phyloP scores from a whole-genome alignment of 2,113 vertebrate genomes.

The Lophotis ruficrista region DNA sequence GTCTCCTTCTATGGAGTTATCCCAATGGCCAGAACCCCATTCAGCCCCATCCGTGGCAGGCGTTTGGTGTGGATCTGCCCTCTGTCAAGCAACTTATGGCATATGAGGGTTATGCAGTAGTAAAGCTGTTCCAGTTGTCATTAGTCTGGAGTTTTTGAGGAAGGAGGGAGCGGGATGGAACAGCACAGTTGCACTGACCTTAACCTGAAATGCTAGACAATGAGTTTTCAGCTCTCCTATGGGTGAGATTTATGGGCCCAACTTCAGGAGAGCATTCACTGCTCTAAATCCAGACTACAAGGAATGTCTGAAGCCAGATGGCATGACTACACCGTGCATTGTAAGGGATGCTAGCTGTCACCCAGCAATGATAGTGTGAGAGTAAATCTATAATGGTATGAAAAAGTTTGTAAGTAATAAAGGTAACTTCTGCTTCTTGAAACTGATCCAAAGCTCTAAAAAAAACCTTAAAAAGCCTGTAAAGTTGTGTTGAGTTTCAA shows the following conservation, averaged over 20 bases:
- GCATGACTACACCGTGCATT: accelerated
- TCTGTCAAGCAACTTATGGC: neutral
- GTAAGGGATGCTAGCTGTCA: neutral
- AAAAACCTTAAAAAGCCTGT: neutral
- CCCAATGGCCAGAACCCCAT: neutral
- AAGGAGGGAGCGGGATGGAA: neutral
- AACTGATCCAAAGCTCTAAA: neutral
- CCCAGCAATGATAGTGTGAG: accelerated
- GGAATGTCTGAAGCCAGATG: neutral
- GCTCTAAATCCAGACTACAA: neutral
- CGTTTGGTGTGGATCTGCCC: neutral
- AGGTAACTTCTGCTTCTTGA: neutral
- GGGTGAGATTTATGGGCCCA: neutral
- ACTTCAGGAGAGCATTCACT: neutral
- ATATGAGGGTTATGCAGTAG: accelerated
- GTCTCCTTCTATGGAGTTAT: neutral
- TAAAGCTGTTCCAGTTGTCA: neutral
- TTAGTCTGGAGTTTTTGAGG: neutral
- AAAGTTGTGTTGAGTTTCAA: neutral
- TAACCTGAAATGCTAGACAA: neutral
- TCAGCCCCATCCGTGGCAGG: neutral
- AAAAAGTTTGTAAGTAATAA: neutral
- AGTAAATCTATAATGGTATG: neutral
- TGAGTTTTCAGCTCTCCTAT: neutral
- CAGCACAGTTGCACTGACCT: neutral